Evolutionary conservation across 2,888 invertebrate genomes (phyloP).

Genomic region (Clusia tigrina): DNA sequence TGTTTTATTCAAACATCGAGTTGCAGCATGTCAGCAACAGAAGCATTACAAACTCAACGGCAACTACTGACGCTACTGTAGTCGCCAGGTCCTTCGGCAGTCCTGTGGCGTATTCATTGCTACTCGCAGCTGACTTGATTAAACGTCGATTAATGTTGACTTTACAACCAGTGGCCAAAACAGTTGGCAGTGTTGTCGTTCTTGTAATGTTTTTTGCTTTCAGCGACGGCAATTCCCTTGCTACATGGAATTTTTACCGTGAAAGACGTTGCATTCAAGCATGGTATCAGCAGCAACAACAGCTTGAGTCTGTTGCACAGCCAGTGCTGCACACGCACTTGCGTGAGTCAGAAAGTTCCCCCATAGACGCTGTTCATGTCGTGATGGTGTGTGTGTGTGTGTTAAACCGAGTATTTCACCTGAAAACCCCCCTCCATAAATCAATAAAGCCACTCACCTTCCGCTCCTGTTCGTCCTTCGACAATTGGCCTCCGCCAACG

Average conservation of each 20-base stretch:
- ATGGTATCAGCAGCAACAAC: conserved; percentile 11
- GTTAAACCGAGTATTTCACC: no score
- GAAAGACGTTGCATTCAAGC: conserved; percentile 12
- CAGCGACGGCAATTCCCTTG: not conserved
- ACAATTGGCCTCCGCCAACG: conserved; percentile 37
- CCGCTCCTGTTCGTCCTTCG: conserved; percentile 50
- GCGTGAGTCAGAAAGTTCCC: no score
- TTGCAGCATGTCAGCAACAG: no score
- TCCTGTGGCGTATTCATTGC: conserved; percentile 1
- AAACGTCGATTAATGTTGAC: conserved; percentile 22
- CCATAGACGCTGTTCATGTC: not conserved
- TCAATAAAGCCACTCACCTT: conserved; percentile 41
- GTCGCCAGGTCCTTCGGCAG: not conserved
- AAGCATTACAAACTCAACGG: no score
- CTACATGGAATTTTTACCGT: not conserved
- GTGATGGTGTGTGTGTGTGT: no score
- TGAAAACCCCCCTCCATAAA: conserved; percentile 19
- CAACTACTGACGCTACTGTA: no score
- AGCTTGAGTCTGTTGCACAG: conserved; percentile 6
- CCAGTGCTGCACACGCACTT: no score
- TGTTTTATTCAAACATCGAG: no score
- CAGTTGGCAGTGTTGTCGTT: conserved; percentile 18
- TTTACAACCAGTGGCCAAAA: not conserved
- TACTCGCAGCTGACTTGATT: conserved; percentile 22
- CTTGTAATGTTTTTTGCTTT: not conserved